A percentile compares a stretch with the other conserved stretches of the same genome.
Conservation (phyloP, 1,140 invertebrate species). For the Oppia nitens region DNA sequence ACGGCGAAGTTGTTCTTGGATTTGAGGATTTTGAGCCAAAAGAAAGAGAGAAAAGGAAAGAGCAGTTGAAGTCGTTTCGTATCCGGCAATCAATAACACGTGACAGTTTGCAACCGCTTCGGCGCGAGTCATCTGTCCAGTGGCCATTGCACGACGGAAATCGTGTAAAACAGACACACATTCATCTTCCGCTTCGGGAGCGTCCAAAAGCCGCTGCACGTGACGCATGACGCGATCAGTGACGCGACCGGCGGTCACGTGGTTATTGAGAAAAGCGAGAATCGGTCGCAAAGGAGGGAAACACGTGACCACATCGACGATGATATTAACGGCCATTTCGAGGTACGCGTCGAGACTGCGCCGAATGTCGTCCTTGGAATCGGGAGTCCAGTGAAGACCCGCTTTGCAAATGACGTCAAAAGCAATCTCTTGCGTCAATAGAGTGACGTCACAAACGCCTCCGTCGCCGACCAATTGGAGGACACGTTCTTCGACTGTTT, state of each 20-base stretch:
- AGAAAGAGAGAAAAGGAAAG: constrained; percentile 28
- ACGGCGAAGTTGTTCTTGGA: constrained; percentile 28
- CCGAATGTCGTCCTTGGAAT: not conserved
- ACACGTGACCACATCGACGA: not conserved
- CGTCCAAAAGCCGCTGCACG: constrained; percentile 17
- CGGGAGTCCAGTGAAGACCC: not conserved
- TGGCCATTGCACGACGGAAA: not conserved
- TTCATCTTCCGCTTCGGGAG: no score
- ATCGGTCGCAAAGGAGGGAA: not conserved
- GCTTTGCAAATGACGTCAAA: constrained; percentile 10
- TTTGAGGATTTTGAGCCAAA: constrained; percentile 29
- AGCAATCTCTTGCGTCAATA: not conserved
- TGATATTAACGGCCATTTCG: not conserved
- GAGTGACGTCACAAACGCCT: not conserved
- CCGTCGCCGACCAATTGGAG: not conserved
- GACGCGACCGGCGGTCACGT: constrained; percentile 25
- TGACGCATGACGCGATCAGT: constrained; percentile 26
- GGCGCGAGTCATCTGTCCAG: not conserved
- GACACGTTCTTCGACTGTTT: not conserved
- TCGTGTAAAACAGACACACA: no score
- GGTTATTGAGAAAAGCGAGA: constrained; percentile 5
- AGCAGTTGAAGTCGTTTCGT: constrained; percentile 31
- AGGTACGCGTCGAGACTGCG: not conserved
- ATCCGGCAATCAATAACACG: constrained; percentile 31
- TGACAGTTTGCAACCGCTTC: constrained; percentile 21